Evolutionary conservation across 1,140 invertebrate genomes (phyloP).

Genomic region (Holcopasites calliopsidis): DNA sequence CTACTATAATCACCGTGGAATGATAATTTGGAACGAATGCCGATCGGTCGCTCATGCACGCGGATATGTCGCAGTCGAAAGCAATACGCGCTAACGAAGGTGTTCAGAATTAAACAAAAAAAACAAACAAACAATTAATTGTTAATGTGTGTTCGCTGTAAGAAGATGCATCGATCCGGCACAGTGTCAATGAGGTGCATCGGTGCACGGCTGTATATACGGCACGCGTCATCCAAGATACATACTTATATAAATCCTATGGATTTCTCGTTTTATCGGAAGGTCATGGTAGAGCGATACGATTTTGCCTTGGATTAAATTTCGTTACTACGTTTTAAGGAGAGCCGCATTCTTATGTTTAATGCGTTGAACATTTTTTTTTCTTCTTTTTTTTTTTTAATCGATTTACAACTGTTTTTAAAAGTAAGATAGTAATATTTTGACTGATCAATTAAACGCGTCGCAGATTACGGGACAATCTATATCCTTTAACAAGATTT

Average conservation of each 20-base stretch:
- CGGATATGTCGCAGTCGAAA: conserved; percentile 52
- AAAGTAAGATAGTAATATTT: conserved; percentile 12
- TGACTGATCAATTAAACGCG: conserved; percentile 18
- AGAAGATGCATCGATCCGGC: conserved; percentile 32
- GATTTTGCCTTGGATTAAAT: conserved; percentile 7
- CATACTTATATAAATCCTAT: conserved; percentile 60
- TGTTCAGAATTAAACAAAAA: conserved; percentile 32
- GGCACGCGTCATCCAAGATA: too few species aligned
- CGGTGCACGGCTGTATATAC: too few species aligned
- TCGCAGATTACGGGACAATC: too few species aligned
- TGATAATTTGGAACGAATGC: conserved; percentile 40
- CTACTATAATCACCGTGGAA: conserved; percentile 38
- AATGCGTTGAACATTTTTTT: background rate
- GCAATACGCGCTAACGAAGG: conserved; percentile 57
- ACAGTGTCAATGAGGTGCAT: conserved; percentile 30
- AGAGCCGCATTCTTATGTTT: conserved; percentile 7
- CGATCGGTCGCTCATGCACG: conserved; percentile 48
- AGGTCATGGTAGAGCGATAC: conserved; percentile 27
- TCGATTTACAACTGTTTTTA: conserved; percentile 11
- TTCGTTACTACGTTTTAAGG: background rate
- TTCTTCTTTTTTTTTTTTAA: background rate
- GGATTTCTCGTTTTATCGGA: conserved; percentile 53
- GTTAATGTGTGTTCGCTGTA: conserved; percentile 29
- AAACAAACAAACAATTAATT: conserved; percentile 13
- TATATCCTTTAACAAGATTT: too few species aligned